These are phyloP conservation scores for Calliphora vomitoria DNA, from an alignment of 2,888 invertebrate species.

Conservation along the genomic window DNA sequence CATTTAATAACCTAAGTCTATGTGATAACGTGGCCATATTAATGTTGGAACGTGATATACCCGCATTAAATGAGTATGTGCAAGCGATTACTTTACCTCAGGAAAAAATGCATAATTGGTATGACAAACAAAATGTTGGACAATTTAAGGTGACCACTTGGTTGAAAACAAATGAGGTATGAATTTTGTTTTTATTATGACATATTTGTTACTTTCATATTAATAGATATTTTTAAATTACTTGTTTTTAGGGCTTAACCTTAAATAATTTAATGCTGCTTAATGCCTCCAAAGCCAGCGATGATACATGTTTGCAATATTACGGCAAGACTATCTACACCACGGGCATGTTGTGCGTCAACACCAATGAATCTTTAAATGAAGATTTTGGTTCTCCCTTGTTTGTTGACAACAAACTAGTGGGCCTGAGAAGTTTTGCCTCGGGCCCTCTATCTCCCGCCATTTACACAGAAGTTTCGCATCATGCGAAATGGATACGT, in stretches of 20 bases:
- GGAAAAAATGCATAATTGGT: constrained; percentile 42
- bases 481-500: constrained; percentile 78
- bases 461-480: constrained; percentile 68
- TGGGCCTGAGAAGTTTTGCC: constrained; percentile 64
- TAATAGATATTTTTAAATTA: not conserved
- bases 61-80: constrained; percentile 75
- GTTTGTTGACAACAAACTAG: constrained; percentile 62
- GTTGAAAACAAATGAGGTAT: constrained; percentile 66
- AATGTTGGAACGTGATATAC: constrained; percentile 80
- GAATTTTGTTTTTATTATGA: not conserved
- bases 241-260: constrained; percentile 61
- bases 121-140: constrained; percentile 2
- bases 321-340: constrained; percentile 48
- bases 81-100: constrained; percentile 77
- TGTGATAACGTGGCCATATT: constrained; percentile 79
- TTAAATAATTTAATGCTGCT: constrained; percentile 67
- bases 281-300: constrained; percentile 59
- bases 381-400: constrained; percentile 73
- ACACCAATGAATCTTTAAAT: constrained; percentile 26
- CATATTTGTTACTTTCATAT: not conserved
- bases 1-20: constrained; percentile 74
- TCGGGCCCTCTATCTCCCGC: constrained; percentile 27
- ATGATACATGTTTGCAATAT: constrained; percentile 58
- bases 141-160: constrained; percentile 71
- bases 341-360: constrained; percentile 70